phyloP scores from a whole-genome alignment of 2,797 vertebrate genomes.

The Coregonus suidteri region DNA sequence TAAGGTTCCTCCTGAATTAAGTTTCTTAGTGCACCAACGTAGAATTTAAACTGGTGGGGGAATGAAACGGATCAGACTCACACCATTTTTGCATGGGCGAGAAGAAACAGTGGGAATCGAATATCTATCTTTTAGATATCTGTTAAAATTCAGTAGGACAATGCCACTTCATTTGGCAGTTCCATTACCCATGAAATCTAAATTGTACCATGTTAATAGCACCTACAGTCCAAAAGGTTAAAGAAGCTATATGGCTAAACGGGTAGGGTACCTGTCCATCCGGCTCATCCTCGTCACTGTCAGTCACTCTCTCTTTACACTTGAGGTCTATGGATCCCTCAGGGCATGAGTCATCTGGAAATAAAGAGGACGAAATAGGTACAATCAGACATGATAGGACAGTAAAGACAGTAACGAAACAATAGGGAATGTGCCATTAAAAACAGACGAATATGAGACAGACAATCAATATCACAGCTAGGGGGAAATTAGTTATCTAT shows the following conservation, averaged over 20 bases:
- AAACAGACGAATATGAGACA: too few species aligned
- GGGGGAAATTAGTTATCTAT: too few species aligned
- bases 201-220: background rate
- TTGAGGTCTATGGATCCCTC: slow-evolving; percentile 89
- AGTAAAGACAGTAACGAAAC: background rate
- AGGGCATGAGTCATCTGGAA: slow-evolving; percentile 82
- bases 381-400: background rate
- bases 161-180: background rate
- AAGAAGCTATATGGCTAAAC: background rate
- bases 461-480: too few species aligned
- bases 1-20: background rate
- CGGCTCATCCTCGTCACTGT: slow-evolving; percentile 87
- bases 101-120: background rate
- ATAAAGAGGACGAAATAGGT: background rate
- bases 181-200: background rate
- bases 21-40: too few species aligned
- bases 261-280: slow-evolving; percentile 79
- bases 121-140: background rate
- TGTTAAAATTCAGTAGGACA: background rate
- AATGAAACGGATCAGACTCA: background rate
- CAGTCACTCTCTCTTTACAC: slow-evolving; percentile 91
- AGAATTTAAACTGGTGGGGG: background rate
- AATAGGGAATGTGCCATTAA: too few species aligned
- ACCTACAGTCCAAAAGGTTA: background rate
- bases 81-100: background rate